Percentiles rank a stretch among this genome's conserved stretches.
These are phyloP conservation scores for Drosophila algonquin DNA, from an alignment of 2,888 invertebrate genomes.

Conservation along the genomic window DNA sequence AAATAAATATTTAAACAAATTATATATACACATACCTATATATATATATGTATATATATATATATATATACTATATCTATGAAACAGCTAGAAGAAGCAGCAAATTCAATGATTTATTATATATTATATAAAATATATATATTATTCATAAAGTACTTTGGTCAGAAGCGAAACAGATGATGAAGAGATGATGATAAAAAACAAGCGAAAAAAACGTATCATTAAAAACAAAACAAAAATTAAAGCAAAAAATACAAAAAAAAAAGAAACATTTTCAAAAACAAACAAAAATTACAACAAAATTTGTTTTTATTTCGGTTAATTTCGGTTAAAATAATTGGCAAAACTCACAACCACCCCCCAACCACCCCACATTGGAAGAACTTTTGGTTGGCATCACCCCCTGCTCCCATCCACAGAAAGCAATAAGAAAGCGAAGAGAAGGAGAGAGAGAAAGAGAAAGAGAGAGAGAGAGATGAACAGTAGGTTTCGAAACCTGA, in stretches of 20 bases:
- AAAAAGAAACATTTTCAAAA: slow-evolving; percentile 44
- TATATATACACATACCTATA: slow-evolving; percentile 38
- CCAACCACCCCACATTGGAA: background rate
- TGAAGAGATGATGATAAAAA: slow-evolving; percentile 15
- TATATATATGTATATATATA: slow-evolving; percentile 19
- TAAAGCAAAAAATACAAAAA: slow-evolving; percentile 47
- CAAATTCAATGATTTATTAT: slow-evolving; percentile 30
- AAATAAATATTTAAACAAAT: slow-evolving; percentile 60
- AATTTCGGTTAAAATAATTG: slow-evolving; percentile 55
- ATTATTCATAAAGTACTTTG: slow-evolving; percentile 58
- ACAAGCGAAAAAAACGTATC: slow-evolving; percentile 63
- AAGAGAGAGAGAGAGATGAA: slow-evolving; percentile 15
- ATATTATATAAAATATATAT: slow-evolving; percentile 31
- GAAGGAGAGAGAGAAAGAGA: background rate
- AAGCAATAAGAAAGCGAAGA: background rate
- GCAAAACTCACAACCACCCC: slow-evolving; percentile 7
- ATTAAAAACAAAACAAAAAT: slow-evolving; percentile 63
- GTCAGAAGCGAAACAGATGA: slow-evolving; percentile 45
- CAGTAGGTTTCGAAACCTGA: slow-evolving; percentile 62
- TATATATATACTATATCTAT: slow-evolving; percentile 22
- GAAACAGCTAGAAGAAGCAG: slow-evolving; percentile 10
- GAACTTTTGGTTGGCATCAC: slow-evolving; percentile 27
- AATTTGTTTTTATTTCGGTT: slow-evolving; percentile 71
- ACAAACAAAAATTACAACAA: slow-evolving; percentile 40
- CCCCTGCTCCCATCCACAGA: background rate